Base-by-base conservation (phyloP, 1,140 invertebrate genomes). In the Battus philenor region DNA sequence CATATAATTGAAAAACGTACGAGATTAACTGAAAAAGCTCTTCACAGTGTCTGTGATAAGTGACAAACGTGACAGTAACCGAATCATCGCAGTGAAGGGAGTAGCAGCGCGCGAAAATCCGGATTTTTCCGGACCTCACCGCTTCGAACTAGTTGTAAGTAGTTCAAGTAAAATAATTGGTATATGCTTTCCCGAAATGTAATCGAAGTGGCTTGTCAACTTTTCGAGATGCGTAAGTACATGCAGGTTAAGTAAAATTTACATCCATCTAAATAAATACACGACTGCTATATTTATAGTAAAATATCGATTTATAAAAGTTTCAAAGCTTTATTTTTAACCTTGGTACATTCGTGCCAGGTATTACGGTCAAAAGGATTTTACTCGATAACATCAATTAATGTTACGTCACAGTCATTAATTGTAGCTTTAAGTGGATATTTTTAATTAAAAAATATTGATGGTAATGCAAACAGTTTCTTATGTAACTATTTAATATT, bases 291-390 rank as follows among this genome's bases (percentile, higher is more conserved):
- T 26, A 54, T 59, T 62, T 70, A 60, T 55, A 61, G n/a, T 53
- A 56, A 18, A 56, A 53, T 66, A 70, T 73, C 50, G 69, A 73
- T 73, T 73, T 60, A 52, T 47, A 26, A 59, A 68, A 59, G 52
- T 67, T 67, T 61, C 56, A 41, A 53, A 34, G 54, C 32, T 44
- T 57, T 41, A 44, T 50, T 54, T 29, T n/a, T n/a, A n/a, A n/a
- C n/a, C n/a, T n/a, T n/a, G n/a, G n/a, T n/a, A n/a, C n/a, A n/a
- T n/a, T n/a, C n/a, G n/a, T n/a, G n/a, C n/a, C n/a, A n/a, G n/a
- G n/a, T n/a, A n/a, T n/a, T n/a, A n/a, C n/a, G n/a, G n/a, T n/a
- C n/a, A n/a, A n/a, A n/a, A n/a, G n/a, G n/a, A n/a, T n/a, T n/a
- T n/a, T n/a, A n/a, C n/a, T n/a, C n/a, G n/a, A n/a, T n/a, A n/a